Evolutionary conservation across 2,797 vertebrate species (phyloP).

Genomic region (Stomatorhinus walkeri): DNA sequence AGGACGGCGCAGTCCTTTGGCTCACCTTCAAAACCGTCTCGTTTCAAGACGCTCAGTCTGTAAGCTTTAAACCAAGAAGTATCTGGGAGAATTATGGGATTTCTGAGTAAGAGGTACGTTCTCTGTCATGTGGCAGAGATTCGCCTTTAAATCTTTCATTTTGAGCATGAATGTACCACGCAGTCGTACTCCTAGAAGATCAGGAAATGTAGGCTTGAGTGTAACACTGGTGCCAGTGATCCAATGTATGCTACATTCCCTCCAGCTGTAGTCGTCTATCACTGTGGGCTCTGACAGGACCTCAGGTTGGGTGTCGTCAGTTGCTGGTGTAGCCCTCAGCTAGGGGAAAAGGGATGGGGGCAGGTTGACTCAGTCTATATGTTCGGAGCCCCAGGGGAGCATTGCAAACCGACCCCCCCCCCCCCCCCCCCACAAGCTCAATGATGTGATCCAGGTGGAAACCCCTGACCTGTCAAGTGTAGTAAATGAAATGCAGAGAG

Average conservation of each 20-base stretch:
- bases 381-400: not conserved
- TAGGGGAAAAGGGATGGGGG: not conserved
- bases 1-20: slow-evolving; percentile 25
- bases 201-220: not conserved
- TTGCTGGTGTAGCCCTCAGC: not conserved
- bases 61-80: not conserved
- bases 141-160: not conserved
- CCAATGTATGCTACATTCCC: not conserved
- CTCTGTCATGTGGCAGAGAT: not conserved
- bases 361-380: not conserved
- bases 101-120: not conserved
- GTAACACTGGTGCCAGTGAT: not conserved
- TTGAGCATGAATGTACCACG: not conserved
- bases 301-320: not conserved
- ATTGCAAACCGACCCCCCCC: not conserved
- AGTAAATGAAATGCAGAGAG: not conserved
- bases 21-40: slow-evolving; percentile 38
- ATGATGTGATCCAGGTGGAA: not conserved
- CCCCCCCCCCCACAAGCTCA: not conserved
- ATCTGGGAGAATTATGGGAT: not conserved
- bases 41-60: slow-evolving; percentile 7
- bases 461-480: not conserved
- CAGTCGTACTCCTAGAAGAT: not conserved
- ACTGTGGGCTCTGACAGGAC: not conserved
- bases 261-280: not conserved